Evolutionary conservation across 1,140 invertebrate species (phyloP), one percentile per base, ranked within the genome.

Genomic region (Octopus sinensis): DNA sequence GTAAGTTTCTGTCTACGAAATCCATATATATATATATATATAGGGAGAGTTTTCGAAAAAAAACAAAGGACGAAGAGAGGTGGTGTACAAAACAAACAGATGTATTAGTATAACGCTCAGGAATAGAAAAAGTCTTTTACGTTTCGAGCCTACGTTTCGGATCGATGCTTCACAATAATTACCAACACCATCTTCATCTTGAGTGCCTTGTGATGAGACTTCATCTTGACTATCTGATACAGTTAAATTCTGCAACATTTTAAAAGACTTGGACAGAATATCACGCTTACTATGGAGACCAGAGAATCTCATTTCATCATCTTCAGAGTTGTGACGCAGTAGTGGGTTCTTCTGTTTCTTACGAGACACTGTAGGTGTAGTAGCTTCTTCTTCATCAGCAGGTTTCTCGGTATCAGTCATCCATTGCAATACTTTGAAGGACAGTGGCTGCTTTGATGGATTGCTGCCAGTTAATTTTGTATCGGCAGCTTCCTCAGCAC

Each of bases 211-310:
- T 71, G 78, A 83, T 78, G 79, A 81, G 68, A 43, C 56, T 76
- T 56, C 81, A n/a, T 68, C 54, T 80, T 77, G 80, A 17, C 5
- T 76, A 76, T 82, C 82, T 80, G 83, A 83, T 52, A 81, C 84
- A 30, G 89, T 88, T 76, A 90, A 88, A 54, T 87, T 93, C 88
- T 94, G 93, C 79, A 95, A 90, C 82, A 92, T 92, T 84, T 93
- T 92, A 88, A 95, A 95, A 80, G 94, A 92, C 87, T 93, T 92
- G 7, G 94, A 95, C 5, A 94, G 94, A 84, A 95, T 94, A 54
- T 93, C 92, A 53, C 93, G 90, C 73, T 93, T 93, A 54, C 92
- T 91, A 80, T 90, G 85, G 88, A 94, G 93, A 86, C 94, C 92
- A 9, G 93, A 93, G 88, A 91, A 91, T 53, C 87, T 84, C 90